Percentiles rank a stretch among this genome's conserved stretches.
phyloP scores from a whole-genome alignment of 64 coral and sea anemone species.

The Acropora tenuis region DNA sequence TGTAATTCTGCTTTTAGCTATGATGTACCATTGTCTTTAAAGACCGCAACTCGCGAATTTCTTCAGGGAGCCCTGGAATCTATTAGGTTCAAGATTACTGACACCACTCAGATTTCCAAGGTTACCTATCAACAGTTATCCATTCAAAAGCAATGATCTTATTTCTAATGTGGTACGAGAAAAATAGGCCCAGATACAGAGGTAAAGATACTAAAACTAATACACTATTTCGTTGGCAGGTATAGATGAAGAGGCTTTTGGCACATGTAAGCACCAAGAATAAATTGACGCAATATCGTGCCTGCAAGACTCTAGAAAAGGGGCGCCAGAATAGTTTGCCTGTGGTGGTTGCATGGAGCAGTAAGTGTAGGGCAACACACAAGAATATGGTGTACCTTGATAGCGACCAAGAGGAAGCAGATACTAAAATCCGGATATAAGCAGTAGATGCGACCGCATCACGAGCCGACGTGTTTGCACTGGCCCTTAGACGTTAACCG shows the following conservation, averaged over 20 bases:
- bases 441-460: constrained; percentile 22
- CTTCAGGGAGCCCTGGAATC: constrained; percentile 26
- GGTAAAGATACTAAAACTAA: constrained; percentile 16
- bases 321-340: background rate
- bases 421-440: constrained; percentile 1
- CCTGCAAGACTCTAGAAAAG: constrained; percentile 18
- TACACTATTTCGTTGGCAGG: background rate
- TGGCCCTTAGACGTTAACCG: background rate
- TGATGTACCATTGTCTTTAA: constrained; percentile 48
- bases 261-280: constrained; percentile 15
- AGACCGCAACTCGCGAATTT: constrained; percentile 26
- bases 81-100: constrained; percentile 46
- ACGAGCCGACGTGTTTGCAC: constrained; percentile 44
- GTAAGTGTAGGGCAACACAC: constrained; percentile 25
- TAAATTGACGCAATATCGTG: background rate
- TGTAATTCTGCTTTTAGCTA: constrained; percentile 51
- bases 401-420: constrained; percentile 36
- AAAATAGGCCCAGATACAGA: constrained; percentile 11
- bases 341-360: constrained; percentile 1
- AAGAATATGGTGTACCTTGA: constrained; percentile 32
- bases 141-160: background rate
- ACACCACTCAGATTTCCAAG: constrained; percentile 53
- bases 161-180: background rate
- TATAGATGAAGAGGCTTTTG: background rate
- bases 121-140: constrained; percentile 2